Percentiles rank a stretch among this genome's conserved stretches.
Evolutionary conservation across 2,113 vertebrate species (phyloP).

Genomic region (Anas platyrhynchos): DNA sequence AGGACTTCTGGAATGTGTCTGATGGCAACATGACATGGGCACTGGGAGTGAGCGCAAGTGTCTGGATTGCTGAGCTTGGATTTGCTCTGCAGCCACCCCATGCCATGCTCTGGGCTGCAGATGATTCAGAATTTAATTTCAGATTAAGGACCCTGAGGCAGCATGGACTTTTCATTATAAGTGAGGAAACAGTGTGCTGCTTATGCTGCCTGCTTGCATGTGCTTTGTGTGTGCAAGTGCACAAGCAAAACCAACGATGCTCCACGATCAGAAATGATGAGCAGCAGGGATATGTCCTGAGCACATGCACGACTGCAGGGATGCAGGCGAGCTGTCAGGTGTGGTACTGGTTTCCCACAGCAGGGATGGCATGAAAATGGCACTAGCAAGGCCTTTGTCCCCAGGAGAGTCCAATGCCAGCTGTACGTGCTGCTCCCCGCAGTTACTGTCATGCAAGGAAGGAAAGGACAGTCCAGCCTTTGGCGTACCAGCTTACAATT

Average conservation of each 20-base stretch:
- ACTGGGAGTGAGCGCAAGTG: background rate
- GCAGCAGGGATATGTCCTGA: conserved; percentile 49
- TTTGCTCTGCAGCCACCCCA: background rate
- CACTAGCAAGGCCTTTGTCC: background rate
- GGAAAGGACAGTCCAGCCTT: background rate
- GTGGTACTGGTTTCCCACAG: conserved; percentile 15
- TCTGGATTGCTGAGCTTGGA: background rate
- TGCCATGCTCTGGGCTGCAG: background rate
- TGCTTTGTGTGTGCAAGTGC: background rate
- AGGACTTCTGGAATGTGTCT: conserved; percentile 44
- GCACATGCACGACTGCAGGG: background rate
- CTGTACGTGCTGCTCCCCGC: background rate
- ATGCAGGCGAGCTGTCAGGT: background rate
- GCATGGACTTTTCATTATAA: background rate
- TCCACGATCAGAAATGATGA: background rate
- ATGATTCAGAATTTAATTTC: background rate
- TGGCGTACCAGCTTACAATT: background rate
- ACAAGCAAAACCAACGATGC: rapidly evolving
- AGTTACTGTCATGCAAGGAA: background rate
- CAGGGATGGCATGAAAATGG: background rate
- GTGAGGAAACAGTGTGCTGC: background rate
- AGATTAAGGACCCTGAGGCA: background rate
- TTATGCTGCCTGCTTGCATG: background rate
- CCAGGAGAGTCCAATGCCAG: conserved; percentile 27
- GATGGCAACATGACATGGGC: background rate